Base-by-base conservation (phyloP, 2,888 invertebrate genomes). In the Drosophila kuntzei region DNA sequence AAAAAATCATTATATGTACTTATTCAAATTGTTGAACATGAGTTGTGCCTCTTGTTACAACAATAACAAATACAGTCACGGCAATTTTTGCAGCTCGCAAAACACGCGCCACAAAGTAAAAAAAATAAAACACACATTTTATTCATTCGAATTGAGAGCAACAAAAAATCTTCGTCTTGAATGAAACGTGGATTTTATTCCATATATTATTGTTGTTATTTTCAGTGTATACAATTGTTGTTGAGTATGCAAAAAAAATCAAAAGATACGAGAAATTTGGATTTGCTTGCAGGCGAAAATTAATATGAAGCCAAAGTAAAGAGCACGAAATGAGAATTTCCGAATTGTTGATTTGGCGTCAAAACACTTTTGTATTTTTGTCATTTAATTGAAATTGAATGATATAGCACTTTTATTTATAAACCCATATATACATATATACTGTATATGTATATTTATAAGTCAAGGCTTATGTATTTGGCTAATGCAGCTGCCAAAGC, bases 381-480 rank as follows among this genome's bases (percentile, higher is more conserved):
- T 80, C 89, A 71, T 89, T 84, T 85, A 84, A 89, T 87, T 85
- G 76, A 87, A 85, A 79, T 80, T 76, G 76, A 85, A 85, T 89
- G 84, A 85, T 69, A 70, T 76, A 50, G 89, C 84, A 80, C 37
- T 72, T 88, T 72, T 58, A 39, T 71, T 53, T 9, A 29, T 37
- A 57, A n/a, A 14, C n/a, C n/a, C 32, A 47, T 46, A 50, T n/a
- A 49, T 55, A 39, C 18, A 43, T 53, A 67, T 29, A 27, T 12
- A 29, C 16, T 46, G 14, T 16, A 16, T 49, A 39, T 50, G 49
- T 47, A 55, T 63, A 47, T 7, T 44, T 29, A 53, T 53, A 53
- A 65, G 60, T 29, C 60, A 49, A 58, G 71, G 83, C 80, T 68
- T 80, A 70, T 78, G 50, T 61, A 51, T 57, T 66, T 54, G 54